Evolutionary conservation across 1,140 invertebrate genomes (phyloP), one percentile per base, ranked within the genome.

Genomic region (Bombus sibiricus): DNA sequence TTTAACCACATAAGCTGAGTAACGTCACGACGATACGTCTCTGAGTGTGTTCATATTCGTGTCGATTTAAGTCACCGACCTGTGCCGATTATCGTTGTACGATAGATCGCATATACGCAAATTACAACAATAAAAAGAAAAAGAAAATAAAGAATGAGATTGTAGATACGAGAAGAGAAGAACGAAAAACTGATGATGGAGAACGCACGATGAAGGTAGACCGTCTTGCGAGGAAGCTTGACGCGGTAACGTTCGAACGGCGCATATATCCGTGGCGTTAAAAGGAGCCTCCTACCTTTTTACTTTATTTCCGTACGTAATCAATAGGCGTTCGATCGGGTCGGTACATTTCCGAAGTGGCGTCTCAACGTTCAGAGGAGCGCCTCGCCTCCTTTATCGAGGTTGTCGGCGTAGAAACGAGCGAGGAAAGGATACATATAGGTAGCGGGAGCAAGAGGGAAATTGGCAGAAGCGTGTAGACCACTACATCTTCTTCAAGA

Each of bases 281-380:
- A 86, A 47, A 83, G 77, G 62, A 88, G 28, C 73, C 73, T 62
- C 64, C 80, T 86, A 74, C 77, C 72, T 84, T 81, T 86, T 78
- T 81, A 64, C 62, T 91, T 91, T 91, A 91, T 91, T 90, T 83
- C 85, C 66, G 79, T 88, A 87, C 75, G 80, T 84, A 89, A 91
- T 91, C 90, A 75, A 91, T 91, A 91, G 68, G 28, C 77, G 81
- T 88, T 89, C 88, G 88, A 89, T 89, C 88, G 77, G 77, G 47
- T 69, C 53, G 82, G 84, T 89, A 91, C 53, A 75, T 89, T 91
- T 90, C 89, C 87, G 64, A 85, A 88, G 80, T 62, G 59, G 83
- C 41, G 74, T 84, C 81, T 81, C 69, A 62, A 59, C 62, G 57
- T 34, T 62, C 66, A 28, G 37, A 74, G 57, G 41, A 73, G 77